Evolutionary conservation across 1,140 invertebrate genomes (phyloP), one percentile per base, ranked within the genome.

Genomic region (Oncopodura yosiiana): DNA sequence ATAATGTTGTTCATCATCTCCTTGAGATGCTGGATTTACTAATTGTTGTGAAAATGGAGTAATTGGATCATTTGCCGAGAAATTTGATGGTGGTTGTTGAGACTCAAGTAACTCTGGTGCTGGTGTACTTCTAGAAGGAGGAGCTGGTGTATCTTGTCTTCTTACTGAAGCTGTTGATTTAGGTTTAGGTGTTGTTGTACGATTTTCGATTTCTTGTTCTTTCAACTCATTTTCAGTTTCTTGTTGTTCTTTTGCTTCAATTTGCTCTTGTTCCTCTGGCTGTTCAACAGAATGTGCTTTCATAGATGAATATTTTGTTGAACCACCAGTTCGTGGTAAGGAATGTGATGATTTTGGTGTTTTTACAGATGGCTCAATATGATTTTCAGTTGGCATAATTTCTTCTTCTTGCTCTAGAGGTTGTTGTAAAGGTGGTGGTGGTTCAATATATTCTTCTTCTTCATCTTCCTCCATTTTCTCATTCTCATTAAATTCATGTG

Each of bases 241-340:
- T 52, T 64, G 57, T 12, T 29, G 16, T 30, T 56, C 55, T 4
- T 49, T 32, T 30, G 57, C 62, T 16, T 51, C 54, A 27, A 60
- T 60, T 37, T 16, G 34, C 30, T 56, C 46, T 57, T 60, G 58
- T 43, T 45, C 63, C 38, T 62, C 53, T 24, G 52, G 38, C 34
- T 42, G 34, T 16, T 19, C 36, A 14, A 27, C 26, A 5, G 11
- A 2, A 2, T 6, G 27, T 36, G 11, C 34, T 8, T 46, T 46
- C 34, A 46, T 32, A 46, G 30, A 46, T 21, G 44, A 19, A 30
- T 27, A 46, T 27, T 16, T 44, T 1, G n/a, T 16, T 3, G 42
- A n/a, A 44, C 42, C 29, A 27, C 29, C 29, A 27, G 30, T 46
- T 46, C 34, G 30, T 4, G 44, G 29, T 9, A n/a, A n/a, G n/a